These are phyloP conservation scores for Spinus olivaceus DNA, from an alignment of 2,797 vertebrate genomes.

Conservation along the genomic window DNA sequence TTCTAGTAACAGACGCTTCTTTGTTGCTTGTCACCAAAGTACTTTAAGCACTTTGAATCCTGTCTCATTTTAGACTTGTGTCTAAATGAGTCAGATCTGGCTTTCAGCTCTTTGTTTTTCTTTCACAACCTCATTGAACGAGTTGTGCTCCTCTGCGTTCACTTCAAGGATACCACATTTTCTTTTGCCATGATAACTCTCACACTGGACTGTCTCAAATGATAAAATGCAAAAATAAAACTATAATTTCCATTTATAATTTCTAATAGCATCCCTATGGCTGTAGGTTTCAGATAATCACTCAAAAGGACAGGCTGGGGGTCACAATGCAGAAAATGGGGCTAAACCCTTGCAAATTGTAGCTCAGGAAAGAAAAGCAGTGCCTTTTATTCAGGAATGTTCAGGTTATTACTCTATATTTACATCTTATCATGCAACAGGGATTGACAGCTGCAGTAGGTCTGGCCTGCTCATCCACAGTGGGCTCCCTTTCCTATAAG, in stretches of 20 bases:
- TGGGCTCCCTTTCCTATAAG: not conserved
- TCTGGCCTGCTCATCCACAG: not conserved
- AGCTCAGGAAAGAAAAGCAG: not conserved
- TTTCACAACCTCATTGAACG: conserved; percentile 30
- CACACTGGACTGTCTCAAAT: not conserved
- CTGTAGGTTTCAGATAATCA: not conserved
- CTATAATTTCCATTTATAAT: not conserved
- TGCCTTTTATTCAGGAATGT: not conserved
- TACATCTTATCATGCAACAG: not conserved
- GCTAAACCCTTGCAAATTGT: not conserved
- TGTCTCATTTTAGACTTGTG: not conserved
- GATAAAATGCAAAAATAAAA: conserved; percentile 11
- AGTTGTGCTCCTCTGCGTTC: not conserved
- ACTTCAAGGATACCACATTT: conserved; percentile 31
- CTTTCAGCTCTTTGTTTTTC: conserved; percentile 56
- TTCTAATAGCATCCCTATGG: not conserved
- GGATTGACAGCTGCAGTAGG: not conserved
- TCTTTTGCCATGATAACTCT: conserved; percentile 25
- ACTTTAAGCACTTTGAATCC: conserved; percentile 27
- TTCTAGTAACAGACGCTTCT: not conserved
- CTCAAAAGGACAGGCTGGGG: not conserved
- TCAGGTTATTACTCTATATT: not conserved
- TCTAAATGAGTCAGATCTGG: conserved; percentile 39
- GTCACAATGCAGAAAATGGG: not conserved
- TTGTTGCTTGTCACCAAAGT: conserved; percentile 23